phyloP scores from a whole-genome alignment of 2,113 vertebrate genomes.

The Irena cyanogastra region DNA sequence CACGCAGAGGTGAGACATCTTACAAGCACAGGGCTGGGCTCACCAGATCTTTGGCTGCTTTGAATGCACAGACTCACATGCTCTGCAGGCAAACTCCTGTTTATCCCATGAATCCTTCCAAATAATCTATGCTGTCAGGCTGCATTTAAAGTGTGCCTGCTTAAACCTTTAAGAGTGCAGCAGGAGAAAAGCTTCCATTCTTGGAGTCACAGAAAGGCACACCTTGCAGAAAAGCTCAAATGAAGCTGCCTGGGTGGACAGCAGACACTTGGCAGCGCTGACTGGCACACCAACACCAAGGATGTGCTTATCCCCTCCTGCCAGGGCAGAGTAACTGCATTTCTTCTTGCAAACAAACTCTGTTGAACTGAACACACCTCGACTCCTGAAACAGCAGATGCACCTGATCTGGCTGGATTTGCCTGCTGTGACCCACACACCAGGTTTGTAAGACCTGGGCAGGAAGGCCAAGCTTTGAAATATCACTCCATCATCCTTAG shows the following conservation, averaged over 20 bases:
- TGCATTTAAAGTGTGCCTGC: neutral
- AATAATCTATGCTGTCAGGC: neutral
- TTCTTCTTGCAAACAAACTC: neutral
- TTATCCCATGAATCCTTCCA: neutral
- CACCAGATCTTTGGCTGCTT: neutral
- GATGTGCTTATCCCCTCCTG: neutral
- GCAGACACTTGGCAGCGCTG: rapidly evolving
- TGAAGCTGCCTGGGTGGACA: neutral
- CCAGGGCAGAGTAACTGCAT: neutral
- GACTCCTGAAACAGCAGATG: neutral
- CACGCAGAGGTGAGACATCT: neutral
- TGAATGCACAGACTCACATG: neutral
- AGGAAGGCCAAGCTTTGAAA: neutral
- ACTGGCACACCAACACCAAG: neutral
- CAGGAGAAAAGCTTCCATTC: neutral
- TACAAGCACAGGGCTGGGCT: neutral
- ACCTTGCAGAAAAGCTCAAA: neutral
- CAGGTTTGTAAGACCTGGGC: neutral
- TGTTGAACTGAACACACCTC: rapidly evolving
- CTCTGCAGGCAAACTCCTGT: neutral
- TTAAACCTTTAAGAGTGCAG: neutral
- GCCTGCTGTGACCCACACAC: neutral
- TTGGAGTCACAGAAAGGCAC: neutral
- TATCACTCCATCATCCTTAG: neutral
- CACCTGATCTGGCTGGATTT: neutral